Conservation (phyloP, 2,797 vertebrate species). For the Neostethus bicornis region DNA sequence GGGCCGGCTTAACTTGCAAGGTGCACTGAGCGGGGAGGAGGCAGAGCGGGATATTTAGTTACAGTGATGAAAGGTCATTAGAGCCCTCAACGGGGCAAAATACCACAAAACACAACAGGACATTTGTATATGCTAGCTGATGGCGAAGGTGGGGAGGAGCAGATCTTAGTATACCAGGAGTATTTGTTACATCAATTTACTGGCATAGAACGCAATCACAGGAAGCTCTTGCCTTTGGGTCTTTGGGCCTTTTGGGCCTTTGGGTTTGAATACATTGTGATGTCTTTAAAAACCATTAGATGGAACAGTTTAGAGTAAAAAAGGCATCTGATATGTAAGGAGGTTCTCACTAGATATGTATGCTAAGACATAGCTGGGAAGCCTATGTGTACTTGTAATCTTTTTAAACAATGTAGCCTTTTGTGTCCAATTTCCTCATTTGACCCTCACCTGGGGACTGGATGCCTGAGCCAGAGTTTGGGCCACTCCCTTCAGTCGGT, state of each 20-base stretch:
- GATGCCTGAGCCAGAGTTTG: slow-evolving; percentile 57
- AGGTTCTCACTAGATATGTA: background rate
- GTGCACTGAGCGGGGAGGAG: slow-evolving; percentile 10
- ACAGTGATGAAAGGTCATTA: slow-evolving; percentile 40
- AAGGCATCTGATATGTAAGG: background rate
- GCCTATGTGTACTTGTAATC: background rate
- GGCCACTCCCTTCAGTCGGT: slow-evolving; percentile 68
- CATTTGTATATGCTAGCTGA: slow-evolving; percentile 11
- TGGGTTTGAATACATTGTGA: background rate
- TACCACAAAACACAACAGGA: slow-evolving; percentile 26
- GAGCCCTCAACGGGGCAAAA: slow-evolving; percentile 29
- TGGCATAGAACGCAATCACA: slow-evolving; percentile 5
- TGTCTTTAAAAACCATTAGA: slow-evolving; percentile 17
- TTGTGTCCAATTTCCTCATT: slow-evolving; percentile 27
- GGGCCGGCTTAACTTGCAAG: slow-evolving; percentile 38
- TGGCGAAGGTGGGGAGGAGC: slow-evolving; percentile 9
- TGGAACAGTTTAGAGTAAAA: background rate
- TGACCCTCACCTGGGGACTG: slow-evolving; percentile 66
- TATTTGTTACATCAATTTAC: slow-evolving; percentile 8
- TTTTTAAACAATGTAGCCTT: slow-evolving; percentile 27
- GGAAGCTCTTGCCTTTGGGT: background rate
- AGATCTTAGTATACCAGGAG: background rate
- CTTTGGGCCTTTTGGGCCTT: too few species aligned
- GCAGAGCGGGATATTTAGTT: slow-evolving; percentile 38
- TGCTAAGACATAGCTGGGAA: slow-evolving; percentile 1